Percentiles rank a stretch among this genome's conserved stretches.
Conservation (phyloP, 2,113 vertebrate species). For the Ctenomys sociabilis region DNA sequence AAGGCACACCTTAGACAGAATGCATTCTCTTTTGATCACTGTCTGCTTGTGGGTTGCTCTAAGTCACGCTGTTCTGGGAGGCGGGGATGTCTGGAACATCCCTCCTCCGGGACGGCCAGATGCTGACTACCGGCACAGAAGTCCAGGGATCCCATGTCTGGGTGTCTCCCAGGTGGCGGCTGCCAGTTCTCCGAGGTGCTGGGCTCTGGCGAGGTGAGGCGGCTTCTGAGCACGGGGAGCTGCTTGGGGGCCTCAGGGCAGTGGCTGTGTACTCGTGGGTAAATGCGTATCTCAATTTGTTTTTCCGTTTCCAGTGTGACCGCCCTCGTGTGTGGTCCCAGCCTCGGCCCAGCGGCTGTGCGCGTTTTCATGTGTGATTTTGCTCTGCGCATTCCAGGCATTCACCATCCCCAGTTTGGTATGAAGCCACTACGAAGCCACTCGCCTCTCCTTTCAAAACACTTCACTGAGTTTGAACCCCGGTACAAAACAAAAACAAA, state of each 20-base stretch:
- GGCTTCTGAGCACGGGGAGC: not conserved
- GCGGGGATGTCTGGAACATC: not conserved
- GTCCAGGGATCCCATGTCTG: not conserved
- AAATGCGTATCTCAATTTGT: not conserved
- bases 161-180: not conserved
- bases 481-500: too few relatives aligned
- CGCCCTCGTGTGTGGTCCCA: too few relatives aligned
- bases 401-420: not conserved
- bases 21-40: not conserved
- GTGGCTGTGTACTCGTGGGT: not conserved
- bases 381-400: not conserved
- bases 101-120: not conserved
- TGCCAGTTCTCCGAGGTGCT: not conserved
- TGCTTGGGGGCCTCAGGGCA: not conserved
- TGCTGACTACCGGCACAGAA: not conserved
- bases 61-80: not conserved
- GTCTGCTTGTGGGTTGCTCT: not conserved
- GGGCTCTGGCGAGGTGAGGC: not conserved
- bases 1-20: too few relatives aligned
- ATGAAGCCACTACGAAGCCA: too few relatives aligned
- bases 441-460: not conserved
- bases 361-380: not conserved
- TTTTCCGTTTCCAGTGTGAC: not conserved
- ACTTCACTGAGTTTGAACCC: not conserved
- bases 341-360: accelerated